A percentile compares a stretch with the other conserved stretches of the same genome.
Conservation (phyloP, 2,113 vertebrate genomes). For the Phyllostomus hastatus region DNA sequence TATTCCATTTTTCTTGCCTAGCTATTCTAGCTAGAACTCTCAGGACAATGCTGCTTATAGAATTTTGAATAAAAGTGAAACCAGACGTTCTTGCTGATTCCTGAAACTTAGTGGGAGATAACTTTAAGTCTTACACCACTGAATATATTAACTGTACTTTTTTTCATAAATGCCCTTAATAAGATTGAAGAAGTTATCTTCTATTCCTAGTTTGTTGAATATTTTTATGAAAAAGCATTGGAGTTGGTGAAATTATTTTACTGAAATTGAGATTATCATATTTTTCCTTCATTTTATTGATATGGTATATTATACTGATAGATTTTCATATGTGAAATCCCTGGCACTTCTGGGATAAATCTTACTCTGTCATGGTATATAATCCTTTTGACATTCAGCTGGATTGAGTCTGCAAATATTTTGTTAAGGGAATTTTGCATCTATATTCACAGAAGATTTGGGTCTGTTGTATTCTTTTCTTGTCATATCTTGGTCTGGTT, state of each 20-base stretch:
- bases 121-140: not conserved
- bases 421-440: not conserved
- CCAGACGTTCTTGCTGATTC: not conserved
- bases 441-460: not conserved
- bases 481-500: not conserved
- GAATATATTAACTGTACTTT: not conserved
- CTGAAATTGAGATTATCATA: not conserved
- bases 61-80: not conserved
- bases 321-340: not conserved
- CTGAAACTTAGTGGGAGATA: not conserved
- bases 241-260: not conserved
- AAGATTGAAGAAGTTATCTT: not conserved
- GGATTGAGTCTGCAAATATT: not conserved
- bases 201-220: not conserved
- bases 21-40: not conserved
- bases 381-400: not conserved
- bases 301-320: not conserved
- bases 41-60: not conserved
- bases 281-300: conserved; percentile 12
- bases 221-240: not conserved
- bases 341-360: not conserved
- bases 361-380: not conserved
- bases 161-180: not conserved
- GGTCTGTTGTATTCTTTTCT: not conserved
- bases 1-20: not conserved